Percentiles rank a stretch among this genome's conserved stretches.
These are phyloP conservation scores for Doris montereyensis DNA, from an alignment of 2,888 invertebrate species.

Conservation along the genomic window DNA sequence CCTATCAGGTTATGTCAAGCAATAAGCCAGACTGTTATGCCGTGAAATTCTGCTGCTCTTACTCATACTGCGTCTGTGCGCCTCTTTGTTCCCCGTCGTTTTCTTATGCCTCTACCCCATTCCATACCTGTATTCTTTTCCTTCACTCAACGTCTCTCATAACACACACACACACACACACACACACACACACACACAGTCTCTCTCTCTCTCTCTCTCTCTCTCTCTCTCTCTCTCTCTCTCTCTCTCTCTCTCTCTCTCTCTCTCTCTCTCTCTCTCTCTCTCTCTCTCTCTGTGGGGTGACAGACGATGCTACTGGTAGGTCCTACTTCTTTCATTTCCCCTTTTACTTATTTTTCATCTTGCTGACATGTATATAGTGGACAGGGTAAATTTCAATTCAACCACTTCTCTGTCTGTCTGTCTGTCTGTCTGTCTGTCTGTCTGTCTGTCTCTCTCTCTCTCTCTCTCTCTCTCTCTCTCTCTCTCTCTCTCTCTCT, in stretches of 20 bases:
- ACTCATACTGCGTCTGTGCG: too few relatives aligned
- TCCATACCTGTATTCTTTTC: too few relatives aligned
- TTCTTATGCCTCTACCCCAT: too few relatives aligned
- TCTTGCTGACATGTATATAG: neutral
- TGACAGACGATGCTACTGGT: too few relatives aligned
- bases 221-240: slow-evolving; percentile 15
- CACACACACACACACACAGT: neutral
- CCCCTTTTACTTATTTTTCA: too few relatives aligned
- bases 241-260: neutral
- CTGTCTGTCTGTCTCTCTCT: slow-evolving; percentile 5
- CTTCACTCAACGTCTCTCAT: neutral
- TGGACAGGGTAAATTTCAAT: neutral
- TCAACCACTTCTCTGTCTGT: neutral
- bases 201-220: slow-evolving; percentile 10
- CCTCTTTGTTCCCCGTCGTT: too few relatives aligned
- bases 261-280: too few relatives aligned
- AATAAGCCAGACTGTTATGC: too few relatives aligned
- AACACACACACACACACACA: neutral
- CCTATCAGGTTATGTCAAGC: too few relatives aligned
- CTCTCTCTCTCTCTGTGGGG: too few relatives aligned
- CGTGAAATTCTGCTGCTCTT: too few relatives aligned
- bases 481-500: neutral
- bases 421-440: neutral
- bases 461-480: neutral
- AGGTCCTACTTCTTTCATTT: too few relatives aligned